A percentile compares a stretch with the other conserved stretches of the same genome.
Conservation (phyloP, 2,888 invertebrate genomes). For the Oscheius sp. region DNA sequence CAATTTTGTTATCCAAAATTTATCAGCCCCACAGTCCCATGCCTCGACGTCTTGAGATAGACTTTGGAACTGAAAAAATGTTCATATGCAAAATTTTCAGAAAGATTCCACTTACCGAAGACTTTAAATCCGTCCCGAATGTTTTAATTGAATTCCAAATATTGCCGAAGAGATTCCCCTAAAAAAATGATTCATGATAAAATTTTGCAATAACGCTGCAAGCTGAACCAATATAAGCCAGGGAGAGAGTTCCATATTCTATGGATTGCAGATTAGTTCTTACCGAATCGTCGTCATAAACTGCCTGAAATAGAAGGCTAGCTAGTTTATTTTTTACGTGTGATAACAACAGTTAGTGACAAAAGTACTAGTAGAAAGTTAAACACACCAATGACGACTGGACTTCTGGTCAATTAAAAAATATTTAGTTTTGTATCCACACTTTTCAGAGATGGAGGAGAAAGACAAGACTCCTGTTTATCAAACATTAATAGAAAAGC, state of each 20-base stretch:
- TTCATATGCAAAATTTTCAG: neutral
- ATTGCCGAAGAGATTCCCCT: neutral
- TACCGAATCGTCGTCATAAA: too few species aligned
- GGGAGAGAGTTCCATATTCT: too few species aligned
- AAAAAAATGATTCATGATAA: neutral
- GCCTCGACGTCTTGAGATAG: conserved; percentile 4
- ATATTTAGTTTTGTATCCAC: neutral
- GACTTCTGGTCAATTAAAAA: too few species aligned
- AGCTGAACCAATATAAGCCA: too few species aligned
- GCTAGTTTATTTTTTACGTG: too few species aligned
- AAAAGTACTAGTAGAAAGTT: too few species aligned
- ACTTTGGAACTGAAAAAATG: conserved; percentile 3
- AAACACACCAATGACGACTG: too few species aligned
- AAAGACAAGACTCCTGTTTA: conserved; percentile 12
- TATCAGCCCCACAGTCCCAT: conserved; percentile 34
- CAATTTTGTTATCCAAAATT: conserved; percentile 29
- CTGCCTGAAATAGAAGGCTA: too few species aligned
- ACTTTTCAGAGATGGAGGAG: conserved; percentile 17
- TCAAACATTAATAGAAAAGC: neutral
- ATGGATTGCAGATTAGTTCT: too few species aligned
- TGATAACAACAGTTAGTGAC: too few species aligned
- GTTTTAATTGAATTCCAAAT: neutral
- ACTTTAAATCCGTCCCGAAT: neutral
- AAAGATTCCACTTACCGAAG: neutral
- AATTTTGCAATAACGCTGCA: too few species aligned